phyloP scores from a whole-genome alignment of 1,140 invertebrate species.

The Metopolophium dirhodum region DNA sequence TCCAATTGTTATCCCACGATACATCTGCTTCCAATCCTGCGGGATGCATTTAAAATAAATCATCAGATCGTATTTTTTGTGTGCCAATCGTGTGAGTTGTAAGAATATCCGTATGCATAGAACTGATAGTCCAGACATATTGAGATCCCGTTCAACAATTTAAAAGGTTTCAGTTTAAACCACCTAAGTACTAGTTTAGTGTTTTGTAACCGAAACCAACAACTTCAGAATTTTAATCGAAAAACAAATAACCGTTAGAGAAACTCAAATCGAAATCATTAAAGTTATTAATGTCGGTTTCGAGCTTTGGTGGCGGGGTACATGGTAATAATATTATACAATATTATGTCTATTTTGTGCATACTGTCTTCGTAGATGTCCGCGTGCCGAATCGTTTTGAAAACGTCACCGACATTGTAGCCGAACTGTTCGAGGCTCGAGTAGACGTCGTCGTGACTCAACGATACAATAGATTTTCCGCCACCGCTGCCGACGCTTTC shows the following conservation, averaged over 20 bases:
- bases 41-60: background rate
- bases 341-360: background rate
- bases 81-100: too few species aligned
- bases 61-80: background rate
- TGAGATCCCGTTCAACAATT: background rate
- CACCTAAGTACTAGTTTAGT: too few species aligned
- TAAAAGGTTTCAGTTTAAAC: too few species aligned
- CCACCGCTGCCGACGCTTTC: background rate
- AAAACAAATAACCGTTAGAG: background rate
- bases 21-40: background rate
- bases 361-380: background rate
- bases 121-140: background rate
- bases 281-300: background rate
- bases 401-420: slow-evolving; percentile 4
- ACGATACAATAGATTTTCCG: background rate
- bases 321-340: background rate
- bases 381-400: background rate
- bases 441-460: background rate
- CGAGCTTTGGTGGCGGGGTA: background rate
- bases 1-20: slow-evolving; percentile 20
- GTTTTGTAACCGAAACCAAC: background rate
- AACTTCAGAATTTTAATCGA: background rate
- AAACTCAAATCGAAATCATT: background rate
- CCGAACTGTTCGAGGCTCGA: slow-evolving; percentile 1
- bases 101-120: background rate